Evolutionary conservation across 2,113 vertebrate genomes (phyloP).

Genomic region (Leucosticte australis): DNA sequence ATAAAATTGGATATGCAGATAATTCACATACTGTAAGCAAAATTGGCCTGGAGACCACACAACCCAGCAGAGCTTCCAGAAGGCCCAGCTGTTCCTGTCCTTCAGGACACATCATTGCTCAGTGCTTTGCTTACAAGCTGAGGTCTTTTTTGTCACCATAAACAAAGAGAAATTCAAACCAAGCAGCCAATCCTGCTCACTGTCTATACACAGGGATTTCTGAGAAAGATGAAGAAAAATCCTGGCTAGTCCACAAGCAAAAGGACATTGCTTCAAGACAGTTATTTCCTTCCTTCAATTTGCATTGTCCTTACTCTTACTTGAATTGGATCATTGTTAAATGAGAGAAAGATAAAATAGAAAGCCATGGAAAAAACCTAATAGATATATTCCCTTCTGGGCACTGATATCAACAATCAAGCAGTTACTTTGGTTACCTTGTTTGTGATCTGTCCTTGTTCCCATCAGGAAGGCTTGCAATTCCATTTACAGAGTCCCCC

Average conservation of each 20-base stretch:
- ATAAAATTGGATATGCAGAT: neutral
- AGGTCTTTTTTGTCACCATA: slow-evolving; percentile 41
- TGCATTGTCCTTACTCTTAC: neutral
- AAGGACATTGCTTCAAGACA: neutral
- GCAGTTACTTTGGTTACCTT: slow-evolving; percentile 31
- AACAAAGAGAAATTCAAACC: slow-evolving; percentile 47
- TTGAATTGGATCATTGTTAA: slow-evolving; percentile 24
- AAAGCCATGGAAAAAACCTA: slow-evolving; percentile 6
- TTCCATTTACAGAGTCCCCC: neutral
- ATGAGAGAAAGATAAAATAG: slow-evolving; percentile 30
- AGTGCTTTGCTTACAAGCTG: neutral
- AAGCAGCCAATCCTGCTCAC: neutral
- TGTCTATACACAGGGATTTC: neutral
- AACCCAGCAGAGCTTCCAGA: neutral
- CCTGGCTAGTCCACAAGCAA: slow-evolving; percentile 10
- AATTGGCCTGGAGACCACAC: neutral
- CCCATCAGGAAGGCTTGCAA: neutral
- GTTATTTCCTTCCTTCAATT: neutral
- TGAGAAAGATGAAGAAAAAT: neutral
- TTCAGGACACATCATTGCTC: slow-evolving; percentile 44
- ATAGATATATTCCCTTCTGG: slow-evolving; percentile 40
- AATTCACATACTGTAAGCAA: neutral
- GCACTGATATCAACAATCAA: neutral
- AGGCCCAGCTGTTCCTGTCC: slow-evolving; percentile 70
- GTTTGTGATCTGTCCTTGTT: neutral